These are phyloP conservation scores for Xestia xanthographa DNA, from an alignment of 2,888 invertebrate genomes.

Conservation along the genomic window DNA sequence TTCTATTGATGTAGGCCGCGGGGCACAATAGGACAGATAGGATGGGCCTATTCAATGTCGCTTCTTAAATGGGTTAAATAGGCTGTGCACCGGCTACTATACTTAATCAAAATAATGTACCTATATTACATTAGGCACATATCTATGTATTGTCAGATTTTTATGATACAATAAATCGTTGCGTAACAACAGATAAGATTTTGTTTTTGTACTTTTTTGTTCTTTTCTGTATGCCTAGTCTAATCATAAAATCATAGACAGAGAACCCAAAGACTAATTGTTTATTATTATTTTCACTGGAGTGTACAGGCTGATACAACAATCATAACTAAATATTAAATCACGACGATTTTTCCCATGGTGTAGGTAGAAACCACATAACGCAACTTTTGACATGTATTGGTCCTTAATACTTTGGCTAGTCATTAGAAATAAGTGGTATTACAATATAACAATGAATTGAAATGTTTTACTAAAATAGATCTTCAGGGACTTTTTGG, in stretches of 20 bases:
- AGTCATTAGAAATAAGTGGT: not conserved
- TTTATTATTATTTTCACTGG: not conserved
- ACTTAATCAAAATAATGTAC: not conserved
- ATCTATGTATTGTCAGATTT: not conserved
- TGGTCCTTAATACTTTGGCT: not conserved
- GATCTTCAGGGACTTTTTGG: not conserved
- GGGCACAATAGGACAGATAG: slow-evolving; percentile 26
- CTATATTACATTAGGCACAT: not conserved
- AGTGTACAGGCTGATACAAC: not conserved
- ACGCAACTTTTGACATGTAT: not conserved
- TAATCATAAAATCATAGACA: not conserved
- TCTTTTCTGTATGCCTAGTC: too few relatives aligned
- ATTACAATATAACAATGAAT: not conserved
- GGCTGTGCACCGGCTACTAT: not conserved
- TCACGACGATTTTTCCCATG: not conserved
- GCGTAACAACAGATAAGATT: not conserved
- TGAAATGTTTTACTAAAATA: not conserved
- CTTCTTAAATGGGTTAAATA: slow-evolving; percentile 28
- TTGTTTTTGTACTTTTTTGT: not conserved
- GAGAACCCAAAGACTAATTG: too few relatives aligned
- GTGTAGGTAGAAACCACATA: not conserved
- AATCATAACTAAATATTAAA: not conserved
- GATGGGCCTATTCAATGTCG: slow-evolving; percentile 19
- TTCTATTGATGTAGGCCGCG: slow-evolving; percentile 1
- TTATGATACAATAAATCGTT: not conserved